A percentile compares a stretch with the other conserved stretches of the same genome.
phyloP scores from a whole-genome alignment of 2,888 invertebrate species.

The Psylliodes chrysocephalus region DNA sequence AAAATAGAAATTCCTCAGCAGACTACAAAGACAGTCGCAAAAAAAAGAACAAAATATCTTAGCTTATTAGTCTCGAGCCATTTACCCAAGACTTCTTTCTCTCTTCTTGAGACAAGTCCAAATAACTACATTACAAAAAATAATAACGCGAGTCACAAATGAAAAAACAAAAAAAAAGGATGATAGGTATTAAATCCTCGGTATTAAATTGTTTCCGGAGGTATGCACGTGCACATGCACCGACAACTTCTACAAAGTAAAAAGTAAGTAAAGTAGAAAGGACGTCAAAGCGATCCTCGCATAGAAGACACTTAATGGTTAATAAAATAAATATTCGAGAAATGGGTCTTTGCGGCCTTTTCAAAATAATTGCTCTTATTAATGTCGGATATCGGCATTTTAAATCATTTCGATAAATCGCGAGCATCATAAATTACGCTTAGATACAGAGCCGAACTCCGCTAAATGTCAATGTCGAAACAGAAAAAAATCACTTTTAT shows the following conservation, averaged over 20 bases:
- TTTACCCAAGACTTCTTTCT: too few species aligned
- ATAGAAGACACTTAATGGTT: background rate
- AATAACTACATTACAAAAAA: background rate
- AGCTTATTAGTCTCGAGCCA: background rate
- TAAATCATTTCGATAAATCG: slow-evolving; percentile 9
- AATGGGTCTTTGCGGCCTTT: slow-evolving; percentile 8
- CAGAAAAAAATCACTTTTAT: too few species aligned
- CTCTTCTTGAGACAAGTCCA: background rate
- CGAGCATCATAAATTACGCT: background rate
- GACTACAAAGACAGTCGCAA: too few species aligned
- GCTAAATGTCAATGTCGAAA: too few species aligned
- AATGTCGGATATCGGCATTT: slow-evolving; percentile 8
- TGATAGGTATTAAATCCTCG: slow-evolving; percentile 5
- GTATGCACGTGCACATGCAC: slow-evolving; percentile 15
- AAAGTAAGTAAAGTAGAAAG: background rate
- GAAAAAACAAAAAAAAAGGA: background rate
- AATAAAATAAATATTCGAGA: slow-evolving; percentile 17
- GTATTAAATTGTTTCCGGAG: slow-evolving; percentile 18
- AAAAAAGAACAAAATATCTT: too few species aligned
- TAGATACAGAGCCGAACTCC: background rate
- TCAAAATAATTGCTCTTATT: slow-evolving; percentile 15
- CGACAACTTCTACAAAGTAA: background rate
- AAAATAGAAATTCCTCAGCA: too few species aligned
- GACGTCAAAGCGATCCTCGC: slow-evolving; percentile 7
- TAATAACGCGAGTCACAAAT: background rate